Evolutionary conservation across 2,888 invertebrate genomes (phyloP), one percentile per base, ranked within the genome.

Genomic region (Itoplectis maculator): DNA sequence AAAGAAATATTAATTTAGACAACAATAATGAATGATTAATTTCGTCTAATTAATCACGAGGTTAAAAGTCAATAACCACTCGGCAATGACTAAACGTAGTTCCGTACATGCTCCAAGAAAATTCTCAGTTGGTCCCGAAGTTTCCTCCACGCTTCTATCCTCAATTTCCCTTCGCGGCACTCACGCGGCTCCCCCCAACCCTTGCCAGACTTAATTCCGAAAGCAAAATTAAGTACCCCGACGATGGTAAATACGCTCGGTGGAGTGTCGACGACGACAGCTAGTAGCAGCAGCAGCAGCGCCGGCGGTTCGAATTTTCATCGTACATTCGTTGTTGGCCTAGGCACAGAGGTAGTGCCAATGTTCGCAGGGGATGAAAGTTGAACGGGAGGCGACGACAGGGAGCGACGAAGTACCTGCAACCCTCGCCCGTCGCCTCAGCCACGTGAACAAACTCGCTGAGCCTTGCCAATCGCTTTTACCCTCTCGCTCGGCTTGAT

Each of bases 151-250:
- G 47, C 47, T 13, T 35, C 78, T 83, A 66, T 78, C 69, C 51
- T 59, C 59, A 47, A 35, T 65, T 68, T 78, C 47, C 49, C 47
- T 59, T 49, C 35, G 9, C n/a, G 37, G 11, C 42, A 37, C 61
- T 18, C 65, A 69, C 59, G 56, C 56, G 35, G 47, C 51, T n/a
- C n/a, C n/a, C n/a, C 79, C 54, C 80, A 76, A 68, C 49, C 82
- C 81, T 66, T 79, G 79, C 84, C 81, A 86, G 88, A 90, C 91
- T 91, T 91, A 89, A 91, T 91, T 91, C 87, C 88, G 86, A 88
- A 89, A 88, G 90, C 85, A 90, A 91, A 92, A 91, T 92, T 91
- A 90, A 92, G 91, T 92, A 91, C 89, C 87, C 87, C 87, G 85
- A 87, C 85, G 80, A 88, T 85, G 88, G 90, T 89, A 90, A 91